phyloP scores from a whole-genome alignment of 2,113 vertebrate species.

The Alces alces region DNA sequence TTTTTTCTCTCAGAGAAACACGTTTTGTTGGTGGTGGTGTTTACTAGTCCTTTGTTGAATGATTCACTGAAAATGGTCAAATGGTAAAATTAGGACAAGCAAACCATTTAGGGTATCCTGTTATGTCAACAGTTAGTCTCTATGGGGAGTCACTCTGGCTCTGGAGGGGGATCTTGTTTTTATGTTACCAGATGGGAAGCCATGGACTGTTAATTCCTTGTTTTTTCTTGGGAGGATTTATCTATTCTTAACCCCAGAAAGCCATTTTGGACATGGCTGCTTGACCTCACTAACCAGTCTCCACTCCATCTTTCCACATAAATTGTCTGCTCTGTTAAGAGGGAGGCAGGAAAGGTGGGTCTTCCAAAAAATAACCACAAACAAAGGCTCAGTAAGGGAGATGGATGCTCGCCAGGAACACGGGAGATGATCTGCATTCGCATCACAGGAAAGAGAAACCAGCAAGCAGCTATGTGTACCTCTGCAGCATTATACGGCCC shows the following conservation, averaged over 20 bases:
- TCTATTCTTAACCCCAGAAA: not conserved
- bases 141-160: not conserved
- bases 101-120: not conserved
- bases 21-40: not conserved
- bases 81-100: not conserved
- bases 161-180: not conserved
- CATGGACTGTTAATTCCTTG: not conserved
- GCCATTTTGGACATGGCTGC: not conserved
- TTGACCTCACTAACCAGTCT: not conserved
- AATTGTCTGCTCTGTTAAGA: not conserved
- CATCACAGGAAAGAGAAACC: not conserved
- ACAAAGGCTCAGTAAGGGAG: not conserved
- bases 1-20: not conserved
- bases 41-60: not conserved
- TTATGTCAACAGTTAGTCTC: not conserved
- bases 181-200: not conserved
- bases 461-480: rapidly evolving
- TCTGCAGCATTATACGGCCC: rapidly evolving
- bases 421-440: not conserved
- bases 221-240: not conserved
- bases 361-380: not conserved
- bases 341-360: not conserved
- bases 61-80: not conserved
- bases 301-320: not conserved
- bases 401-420: not conserved